Percentiles rank a stretch among this genome's conserved stretches.
These are phyloP conservation scores for Osmerus eperlanus DNA, from an alignment of 2,113 vertebrate genomes.

Conservation along the genomic window DNA sequence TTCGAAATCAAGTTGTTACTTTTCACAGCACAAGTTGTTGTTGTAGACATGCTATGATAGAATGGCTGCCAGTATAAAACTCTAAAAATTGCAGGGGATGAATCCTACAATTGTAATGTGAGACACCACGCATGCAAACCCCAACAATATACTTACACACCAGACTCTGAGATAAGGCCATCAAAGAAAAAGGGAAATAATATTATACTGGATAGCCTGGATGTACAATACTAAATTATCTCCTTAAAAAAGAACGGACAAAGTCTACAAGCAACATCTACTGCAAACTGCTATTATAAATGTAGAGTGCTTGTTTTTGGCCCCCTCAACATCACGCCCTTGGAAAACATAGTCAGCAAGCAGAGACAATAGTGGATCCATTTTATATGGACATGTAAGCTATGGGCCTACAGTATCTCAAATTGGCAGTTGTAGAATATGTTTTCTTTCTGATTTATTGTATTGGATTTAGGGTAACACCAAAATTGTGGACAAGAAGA, in stretches of 20 bases:
- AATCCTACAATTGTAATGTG: too few species aligned
- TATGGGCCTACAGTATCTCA: background rate
- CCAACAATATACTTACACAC: background rate
- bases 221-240: background rate
- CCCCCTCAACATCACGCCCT: background rate
- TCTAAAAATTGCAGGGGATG: too few species aligned
- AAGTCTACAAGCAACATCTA: background rate
- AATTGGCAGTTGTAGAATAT: constrained; percentile 22
- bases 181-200: background rate
- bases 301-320: too few species aligned
- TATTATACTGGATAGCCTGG: too few species aligned
- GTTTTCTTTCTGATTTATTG: constrained; percentile 5
- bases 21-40: constrained; percentile 28
- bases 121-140: background rate
- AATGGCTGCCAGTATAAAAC: background rate
- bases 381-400: constrained; percentile 4
- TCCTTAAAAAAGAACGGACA: background rate
- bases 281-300: too few species aligned
- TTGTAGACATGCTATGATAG: background rate
- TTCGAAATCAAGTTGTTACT: constrained; percentile 38
- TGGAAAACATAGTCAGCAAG: background rate
- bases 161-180: too few species aligned
- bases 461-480: constrained; percentile 28
- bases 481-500: constrained; percentile 18
- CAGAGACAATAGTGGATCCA: constrained; percentile 12